Percentiles rank a stretch among this genome's conserved stretches.
phyloP scores from a whole-genome alignment of 2,888 invertebrate species.

The Drepana falcataria region DNA sequence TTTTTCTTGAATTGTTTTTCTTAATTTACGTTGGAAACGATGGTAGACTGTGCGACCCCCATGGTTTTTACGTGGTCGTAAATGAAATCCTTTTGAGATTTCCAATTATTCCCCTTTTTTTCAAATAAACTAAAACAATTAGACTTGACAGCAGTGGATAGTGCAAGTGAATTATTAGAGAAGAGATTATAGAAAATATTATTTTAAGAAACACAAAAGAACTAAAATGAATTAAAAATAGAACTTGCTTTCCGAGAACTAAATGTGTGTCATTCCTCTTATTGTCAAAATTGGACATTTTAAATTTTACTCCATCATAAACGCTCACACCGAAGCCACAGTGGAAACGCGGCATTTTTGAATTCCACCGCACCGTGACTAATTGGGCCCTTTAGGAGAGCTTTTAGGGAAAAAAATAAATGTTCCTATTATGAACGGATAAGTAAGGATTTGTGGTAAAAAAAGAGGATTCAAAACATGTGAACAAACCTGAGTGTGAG shows the following conservation, averaged over 20 bases:
- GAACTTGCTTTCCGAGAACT: conserved; percentile 7
- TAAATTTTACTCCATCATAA: conserved; percentile 9
- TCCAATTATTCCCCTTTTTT: too few species aligned
- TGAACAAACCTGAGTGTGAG: conserved; percentile 7
- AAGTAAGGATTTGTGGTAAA: conserved; percentile 43
- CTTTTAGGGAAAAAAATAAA: conserved; percentile 56
- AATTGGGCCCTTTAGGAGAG: conserved; percentile 62
- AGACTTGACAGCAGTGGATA: too few species aligned
- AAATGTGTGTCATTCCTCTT: conserved; percentile 17
- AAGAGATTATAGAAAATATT: too few species aligned
- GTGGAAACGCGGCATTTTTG: conserved; percentile 31
- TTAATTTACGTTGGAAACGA: too few species aligned
- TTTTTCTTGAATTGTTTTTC: too few species aligned
- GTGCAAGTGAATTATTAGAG: too few species aligned
- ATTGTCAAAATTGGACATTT: conserved; percentile 8
- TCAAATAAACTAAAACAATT: too few species aligned
- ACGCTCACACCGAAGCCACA: conserved; percentile 5
- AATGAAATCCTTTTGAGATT: too few species aligned
- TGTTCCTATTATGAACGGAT: conserved; percentile 34
- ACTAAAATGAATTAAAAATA: not conserved
- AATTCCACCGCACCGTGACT: conserved; percentile 58
- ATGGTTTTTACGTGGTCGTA: too few species aligned
- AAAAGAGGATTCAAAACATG: conserved; percentile 37
- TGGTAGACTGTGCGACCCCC: too few species aligned
- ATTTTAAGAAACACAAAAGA: too few species aligned